Evolutionary conservation across 2,888 invertebrate species (phyloP).

Genomic region (Odontocolon sp.): DNA sequence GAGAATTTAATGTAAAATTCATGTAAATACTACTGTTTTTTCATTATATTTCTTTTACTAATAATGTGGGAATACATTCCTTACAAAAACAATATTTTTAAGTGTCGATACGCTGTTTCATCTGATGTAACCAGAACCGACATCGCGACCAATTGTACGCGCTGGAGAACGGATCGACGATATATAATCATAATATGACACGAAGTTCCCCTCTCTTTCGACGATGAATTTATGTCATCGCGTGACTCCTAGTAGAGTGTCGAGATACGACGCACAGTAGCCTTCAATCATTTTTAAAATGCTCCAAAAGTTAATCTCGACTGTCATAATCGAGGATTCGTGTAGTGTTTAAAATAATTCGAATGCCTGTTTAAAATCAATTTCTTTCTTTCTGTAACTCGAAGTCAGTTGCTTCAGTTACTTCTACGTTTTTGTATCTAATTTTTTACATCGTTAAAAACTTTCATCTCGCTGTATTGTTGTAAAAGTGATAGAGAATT

Average conservation of each 20-base stretch:
- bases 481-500: not conserved
- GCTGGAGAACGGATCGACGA: too few species aligned
- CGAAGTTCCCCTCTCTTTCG: not conserved
- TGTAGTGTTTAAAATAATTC: not conserved
- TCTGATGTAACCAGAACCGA: too few species aligned
- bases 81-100: too few species aligned
- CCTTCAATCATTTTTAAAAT: not conserved
- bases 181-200: too few species aligned
- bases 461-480: not conserved
- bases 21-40: too few species aligned
- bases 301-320: not conserved
- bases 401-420: constrained; percentile 72
- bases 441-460: not conserved
- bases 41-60: too few species aligned
- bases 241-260: not conserved
- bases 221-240: not conserved
- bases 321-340: not conserved
- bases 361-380: not conserved
- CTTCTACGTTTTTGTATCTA: not conserved
- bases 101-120: too few species aligned
- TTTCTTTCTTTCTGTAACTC: constrained; percentile 55
- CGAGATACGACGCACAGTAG: not conserved
- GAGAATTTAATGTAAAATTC: too few species aligned
- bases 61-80: too few species aligned
- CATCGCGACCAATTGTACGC: too few species aligned